Evolutionary conservation across 2,113 vertebrate genomes (phyloP).

Genomic region (Seriola rivoliana): DNA sequence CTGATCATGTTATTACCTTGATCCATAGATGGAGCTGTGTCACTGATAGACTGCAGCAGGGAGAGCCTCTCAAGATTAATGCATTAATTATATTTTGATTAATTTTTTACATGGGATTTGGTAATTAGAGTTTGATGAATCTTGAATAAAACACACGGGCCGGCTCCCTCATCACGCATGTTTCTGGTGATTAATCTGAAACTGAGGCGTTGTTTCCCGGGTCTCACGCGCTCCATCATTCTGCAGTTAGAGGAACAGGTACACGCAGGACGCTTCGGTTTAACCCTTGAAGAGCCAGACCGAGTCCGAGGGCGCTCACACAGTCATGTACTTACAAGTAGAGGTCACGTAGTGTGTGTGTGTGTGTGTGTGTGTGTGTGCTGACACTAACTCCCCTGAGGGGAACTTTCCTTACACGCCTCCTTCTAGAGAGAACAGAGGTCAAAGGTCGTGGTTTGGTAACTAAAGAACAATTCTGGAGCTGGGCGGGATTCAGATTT

Average conservation of each 20-base stretch:
- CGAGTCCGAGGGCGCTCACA: background rate
- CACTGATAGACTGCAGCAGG: slow-evolving; percentile 24
- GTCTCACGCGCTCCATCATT: slow-evolving; percentile 16
- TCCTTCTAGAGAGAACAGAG: background rate
- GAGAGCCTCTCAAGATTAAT: slow-evolving; percentile 55
- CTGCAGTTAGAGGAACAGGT: background rate
- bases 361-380: no score
- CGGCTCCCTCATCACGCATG: slow-evolving; percentile 29
- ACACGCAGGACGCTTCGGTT: background rate
- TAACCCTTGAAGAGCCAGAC: background rate
- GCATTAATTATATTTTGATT: slow-evolving; percentile 71
- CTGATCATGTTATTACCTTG: background rate
- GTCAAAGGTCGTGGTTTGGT: background rate
- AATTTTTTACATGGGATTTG: slow-evolving; percentile 54
- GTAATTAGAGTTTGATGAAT: slow-evolving; percentile 70
- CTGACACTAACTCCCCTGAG: no score
- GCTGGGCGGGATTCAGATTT: background rate
- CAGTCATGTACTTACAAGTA: background rate
- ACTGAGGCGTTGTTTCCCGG: slow-evolving; percentile 12
- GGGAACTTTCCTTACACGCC: no score
- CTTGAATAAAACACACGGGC: slow-evolving; percentile 47
- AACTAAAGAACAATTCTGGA: background rate
- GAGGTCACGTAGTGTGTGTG: no score
- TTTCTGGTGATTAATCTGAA: slow-evolving; percentile 51
- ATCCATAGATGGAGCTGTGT: slow-evolving; percentile 47